Evolutionary conservation across 2,113 vertebrate genomes (phyloP).

Genomic region (Lycaon pictus): DNA sequence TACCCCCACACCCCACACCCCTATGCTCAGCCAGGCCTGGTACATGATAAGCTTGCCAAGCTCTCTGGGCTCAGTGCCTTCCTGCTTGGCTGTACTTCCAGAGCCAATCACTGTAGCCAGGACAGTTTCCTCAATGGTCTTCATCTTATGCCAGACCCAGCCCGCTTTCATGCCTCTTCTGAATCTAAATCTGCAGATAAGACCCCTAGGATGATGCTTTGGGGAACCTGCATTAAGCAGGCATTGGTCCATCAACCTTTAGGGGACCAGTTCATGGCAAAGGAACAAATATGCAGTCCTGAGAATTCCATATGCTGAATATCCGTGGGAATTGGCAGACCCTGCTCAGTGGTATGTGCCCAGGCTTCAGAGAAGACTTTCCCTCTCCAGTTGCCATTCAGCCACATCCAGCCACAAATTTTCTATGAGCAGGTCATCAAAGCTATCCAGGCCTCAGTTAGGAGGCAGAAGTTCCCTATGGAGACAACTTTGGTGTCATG

Average conservation of each 20-base stretch:
- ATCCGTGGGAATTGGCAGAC: neutral
- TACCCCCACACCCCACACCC: neutral
- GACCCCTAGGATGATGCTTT: neutral
- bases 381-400: neutral
- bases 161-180: neutral
- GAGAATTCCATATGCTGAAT: conserved; percentile 1
- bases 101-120: conserved; percentile 18
- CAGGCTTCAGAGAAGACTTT: neutral
- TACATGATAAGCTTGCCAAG: conserved; percentile 6
- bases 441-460: neutral
- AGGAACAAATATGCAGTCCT: conserved; percentile 32
- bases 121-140: conserved; percentile 4
- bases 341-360: neutral
- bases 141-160: neutral
- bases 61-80: conserved; percentile 52
- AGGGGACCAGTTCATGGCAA: neutral
- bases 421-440: neutral
- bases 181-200: neutral
- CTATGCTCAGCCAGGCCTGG: neutral
- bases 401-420: neutral
- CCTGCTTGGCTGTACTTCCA: conserved; percentile 26
- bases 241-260: neutral
- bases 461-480: neutral
- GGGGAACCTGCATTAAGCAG: neutral
- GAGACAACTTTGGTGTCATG: neutral